A percentile compares a stretch with the other conserved stretches of the same genome.
Evolutionary conservation across 2,113 vertebrate genomes (phyloP).

Genomic region (Colossoma macropomum): DNA sequence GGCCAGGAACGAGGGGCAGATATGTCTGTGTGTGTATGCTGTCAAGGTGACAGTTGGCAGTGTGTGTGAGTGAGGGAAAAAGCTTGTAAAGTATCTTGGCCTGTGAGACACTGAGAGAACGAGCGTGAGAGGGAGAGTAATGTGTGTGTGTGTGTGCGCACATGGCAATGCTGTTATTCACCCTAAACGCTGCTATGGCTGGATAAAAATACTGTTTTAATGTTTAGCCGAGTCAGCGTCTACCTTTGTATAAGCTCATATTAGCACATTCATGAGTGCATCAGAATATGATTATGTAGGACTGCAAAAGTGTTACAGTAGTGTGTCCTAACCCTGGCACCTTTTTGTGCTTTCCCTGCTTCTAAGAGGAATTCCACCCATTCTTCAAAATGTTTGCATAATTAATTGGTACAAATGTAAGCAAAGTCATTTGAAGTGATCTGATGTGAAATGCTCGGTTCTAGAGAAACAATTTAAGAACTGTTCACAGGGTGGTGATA

Average conservation of each 20-base stretch:
- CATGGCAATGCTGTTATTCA: background rate
- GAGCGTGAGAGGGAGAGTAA: background rate
- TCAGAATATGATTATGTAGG: background rate
- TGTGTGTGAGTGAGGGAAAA: background rate
- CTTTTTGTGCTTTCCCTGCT: too few species aligned
- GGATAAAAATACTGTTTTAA: background rate
- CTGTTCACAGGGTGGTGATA: too few species aligned
- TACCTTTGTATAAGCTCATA: too few species aligned
- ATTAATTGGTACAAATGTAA: too few species aligned
- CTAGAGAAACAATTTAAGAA: too few species aligned
- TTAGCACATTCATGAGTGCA: background rate
- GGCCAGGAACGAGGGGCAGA: background rate
- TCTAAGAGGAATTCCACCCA: too few species aligned
- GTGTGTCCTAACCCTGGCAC: too few species aligned
- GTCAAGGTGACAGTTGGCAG: conserved; percentile 14
- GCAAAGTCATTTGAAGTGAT: too few species aligned
- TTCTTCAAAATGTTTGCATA: too few species aligned
- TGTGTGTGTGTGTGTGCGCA: background rate
- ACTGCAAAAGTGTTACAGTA: too few species aligned
- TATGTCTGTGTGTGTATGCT: background rate
- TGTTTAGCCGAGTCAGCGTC: too few species aligned
- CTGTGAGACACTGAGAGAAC: background rate
- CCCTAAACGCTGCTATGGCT: background rate
- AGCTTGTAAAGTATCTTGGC: background rate
- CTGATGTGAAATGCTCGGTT: too few species aligned